Evolutionary conservation across 2,797 vertebrate species (phyloP).

Genomic region (Clarias laeviceps): DNA sequence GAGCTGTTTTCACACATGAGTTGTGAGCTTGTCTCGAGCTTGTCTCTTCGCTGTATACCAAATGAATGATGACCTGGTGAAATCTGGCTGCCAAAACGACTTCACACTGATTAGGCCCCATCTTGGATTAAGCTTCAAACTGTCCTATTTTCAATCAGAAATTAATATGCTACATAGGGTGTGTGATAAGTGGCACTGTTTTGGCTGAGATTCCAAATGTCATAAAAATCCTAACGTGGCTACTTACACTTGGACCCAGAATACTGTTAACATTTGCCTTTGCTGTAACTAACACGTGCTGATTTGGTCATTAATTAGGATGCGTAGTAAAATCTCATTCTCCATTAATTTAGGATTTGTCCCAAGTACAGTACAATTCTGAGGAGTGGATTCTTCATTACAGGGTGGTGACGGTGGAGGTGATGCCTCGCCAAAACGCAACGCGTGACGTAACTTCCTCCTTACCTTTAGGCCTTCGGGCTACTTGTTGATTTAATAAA

Average conservation of each 20-base stretch:
- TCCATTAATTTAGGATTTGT: neutral
- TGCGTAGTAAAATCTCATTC: neutral
- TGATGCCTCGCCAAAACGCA: neutral
- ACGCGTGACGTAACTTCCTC: slow-evolving; percentile 16
- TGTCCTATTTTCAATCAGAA: neutral
- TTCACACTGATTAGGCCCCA: neutral
- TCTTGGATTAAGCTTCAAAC: too few species aligned
- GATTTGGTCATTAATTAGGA: neutral
- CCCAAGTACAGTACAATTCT: too few species aligned
- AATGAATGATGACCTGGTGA: neutral
- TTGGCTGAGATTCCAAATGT: neutral
- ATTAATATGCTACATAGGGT: neutral
- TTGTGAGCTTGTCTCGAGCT: neutral
- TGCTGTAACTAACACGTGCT: neutral
- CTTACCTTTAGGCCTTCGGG: neutral
- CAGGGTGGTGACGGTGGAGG: neutral
- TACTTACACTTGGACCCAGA: neutral
- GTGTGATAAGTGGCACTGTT: neutral
- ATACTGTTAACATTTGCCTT: neutral
- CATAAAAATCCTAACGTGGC: too few species aligned
- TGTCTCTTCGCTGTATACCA: neutral
- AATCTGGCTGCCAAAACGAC: neutral
- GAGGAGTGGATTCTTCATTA: neutral
- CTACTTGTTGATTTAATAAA: slow-evolving; percentile 19
- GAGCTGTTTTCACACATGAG: too few species aligned